Evolutionary conservation across 2,888 invertebrate genomes (phyloP), one percentile per base, ranked within the genome.

Genomic region (Ganaspis brasiliensis): DNA sequence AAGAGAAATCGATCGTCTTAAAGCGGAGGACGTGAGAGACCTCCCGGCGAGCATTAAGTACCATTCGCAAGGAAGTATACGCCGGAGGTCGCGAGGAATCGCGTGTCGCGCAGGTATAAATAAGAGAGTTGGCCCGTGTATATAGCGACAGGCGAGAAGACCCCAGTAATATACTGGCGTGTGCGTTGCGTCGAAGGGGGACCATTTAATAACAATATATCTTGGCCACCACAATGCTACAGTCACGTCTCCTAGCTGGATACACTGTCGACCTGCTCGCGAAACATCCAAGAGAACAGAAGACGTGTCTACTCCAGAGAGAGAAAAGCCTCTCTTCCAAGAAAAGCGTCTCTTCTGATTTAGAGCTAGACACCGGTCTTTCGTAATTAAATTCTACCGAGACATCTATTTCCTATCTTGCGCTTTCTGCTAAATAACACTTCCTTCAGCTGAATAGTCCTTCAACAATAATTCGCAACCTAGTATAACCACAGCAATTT

Each of bases 181-280:
- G 86, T 80, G 85, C 78, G 81, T 75, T 82, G 82, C 85, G 85
- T 85, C 86, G 86, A 84, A 84, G 88, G 87, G 86, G 86, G 86
- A 87, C 90, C 89, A 89, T 91, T 91, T 91, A 91, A 91, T 91
- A 91, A 91, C 90, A 89, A 91, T 91, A 91, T 88, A 91, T 91
- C 91, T 91, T 89, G 83, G 79, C 84, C 85, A 87, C 83, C 86
- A 85, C 87, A 88, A 87, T 85, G 82, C 83, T 80, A 82, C 79
- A 79, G 52, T 61, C 59, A 73, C 21, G 63, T 57, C 74, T 63
- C 49, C 73, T 76, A 74, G 77, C 73, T 77, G 77, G 63, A 75
- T 61, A 21, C 73, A 57, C 55, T 37, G 59, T 63, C 72, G 59
- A 63, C 72, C 70, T 55, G 55, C 75, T 52, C 73, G 73, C 19